These are phyloP conservation scores for Agonopterix subpropinquella DNA, from an alignment of 2,888 invertebrate genomes.

Conservation along the genomic window DNA sequence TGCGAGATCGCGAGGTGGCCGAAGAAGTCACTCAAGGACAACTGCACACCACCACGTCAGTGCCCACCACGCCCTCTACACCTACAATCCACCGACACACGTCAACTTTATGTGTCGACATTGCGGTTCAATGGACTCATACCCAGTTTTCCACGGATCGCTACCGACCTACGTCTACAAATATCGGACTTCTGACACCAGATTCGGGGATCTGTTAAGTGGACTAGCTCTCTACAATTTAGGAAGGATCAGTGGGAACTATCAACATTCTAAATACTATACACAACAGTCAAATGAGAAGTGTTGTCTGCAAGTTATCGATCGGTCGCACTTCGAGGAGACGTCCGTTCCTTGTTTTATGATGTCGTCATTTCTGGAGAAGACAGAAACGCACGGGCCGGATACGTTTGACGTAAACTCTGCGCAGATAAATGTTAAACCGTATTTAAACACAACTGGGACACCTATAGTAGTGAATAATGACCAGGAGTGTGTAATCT, in stretches of 20 bases:
- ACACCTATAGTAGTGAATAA: constrained; percentile 36
- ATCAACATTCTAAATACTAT: constrained; percentile 38
- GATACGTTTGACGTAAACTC: constrained; percentile 48
- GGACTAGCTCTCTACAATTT: constrained; percentile 63
- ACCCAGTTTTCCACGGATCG: constrained; percentile 56
- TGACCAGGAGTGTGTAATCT: constrained; percentile 52
- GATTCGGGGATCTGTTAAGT: constrained; percentile 49
- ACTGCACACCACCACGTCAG: constrained; percentile 34
- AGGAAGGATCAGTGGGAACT: constrained; percentile 39
- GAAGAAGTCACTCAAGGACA: constrained; percentile 30
- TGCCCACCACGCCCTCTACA: constrained; percentile 48
- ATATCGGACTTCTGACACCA: constrained; percentile 47
- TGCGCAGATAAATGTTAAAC: constrained; percentile 40
- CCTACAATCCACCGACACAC: constrained; percentile 56
- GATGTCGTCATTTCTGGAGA: constrained; percentile 56
- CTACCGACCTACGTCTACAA: constrained; percentile 59
- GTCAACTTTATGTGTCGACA: constrained; percentile 50
- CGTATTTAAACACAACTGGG: constrained; percentile 35
- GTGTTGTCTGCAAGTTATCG: constrained; percentile 56
- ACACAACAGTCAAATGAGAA: constrained; percentile 37
- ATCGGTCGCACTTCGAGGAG: constrained; percentile 46
- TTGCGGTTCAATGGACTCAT: constrained; percentile 40
- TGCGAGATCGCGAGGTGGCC: constrained; percentile 47
- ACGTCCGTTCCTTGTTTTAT: constrained; percentile 55
- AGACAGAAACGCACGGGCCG: constrained; percentile 23